phyloP scores from a whole-genome alignment of 2,113 vertebrate species.

The Turnix velox region DNA sequence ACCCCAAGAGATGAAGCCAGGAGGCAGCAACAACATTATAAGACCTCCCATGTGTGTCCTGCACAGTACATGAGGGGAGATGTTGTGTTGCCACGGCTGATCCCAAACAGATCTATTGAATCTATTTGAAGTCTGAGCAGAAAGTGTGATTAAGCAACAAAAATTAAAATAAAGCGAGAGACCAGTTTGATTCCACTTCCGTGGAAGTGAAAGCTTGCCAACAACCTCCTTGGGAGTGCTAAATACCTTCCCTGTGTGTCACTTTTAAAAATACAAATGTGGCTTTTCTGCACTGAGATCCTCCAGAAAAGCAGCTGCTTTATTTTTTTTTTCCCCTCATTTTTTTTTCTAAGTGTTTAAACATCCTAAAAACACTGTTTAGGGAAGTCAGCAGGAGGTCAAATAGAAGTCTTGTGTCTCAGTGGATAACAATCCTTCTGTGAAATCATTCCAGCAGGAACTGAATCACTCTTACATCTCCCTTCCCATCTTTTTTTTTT shows the following conservation, averaged over 20 bases:
- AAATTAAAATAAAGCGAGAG: neutral
- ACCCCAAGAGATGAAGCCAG: neutral
- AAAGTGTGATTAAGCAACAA: neutral
- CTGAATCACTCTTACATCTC: constrained; percentile 27
- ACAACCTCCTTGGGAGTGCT: neutral
- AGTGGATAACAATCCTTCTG: constrained; percentile 49
- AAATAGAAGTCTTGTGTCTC: constrained; percentile 50
- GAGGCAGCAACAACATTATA: neutral
- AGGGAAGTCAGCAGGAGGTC: constrained; percentile 57
- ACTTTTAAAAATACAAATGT: constrained; percentile 11
- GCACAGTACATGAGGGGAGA: rapidly evolving
- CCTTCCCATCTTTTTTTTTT: neutral
- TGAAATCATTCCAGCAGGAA: constrained; percentile 53
- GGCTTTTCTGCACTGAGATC: neutral
- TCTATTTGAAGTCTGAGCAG: neutral
- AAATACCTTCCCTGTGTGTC: constrained; percentile 25
- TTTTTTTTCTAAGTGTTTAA: neutral
- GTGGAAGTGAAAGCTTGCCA: neutral
- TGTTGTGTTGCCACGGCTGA: rapidly evolving
- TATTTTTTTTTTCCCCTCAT: neutral
- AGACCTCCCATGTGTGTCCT: rapidly evolving
- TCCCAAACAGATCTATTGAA: rapidly evolving
- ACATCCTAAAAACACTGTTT: constrained; percentile 53
- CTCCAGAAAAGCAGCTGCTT: neutral
- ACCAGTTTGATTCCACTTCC: rapidly evolving